Conservation (phyloP, 2,113 vertebrate genomes). For the Poeciliopsis occidentalis region DNA sequence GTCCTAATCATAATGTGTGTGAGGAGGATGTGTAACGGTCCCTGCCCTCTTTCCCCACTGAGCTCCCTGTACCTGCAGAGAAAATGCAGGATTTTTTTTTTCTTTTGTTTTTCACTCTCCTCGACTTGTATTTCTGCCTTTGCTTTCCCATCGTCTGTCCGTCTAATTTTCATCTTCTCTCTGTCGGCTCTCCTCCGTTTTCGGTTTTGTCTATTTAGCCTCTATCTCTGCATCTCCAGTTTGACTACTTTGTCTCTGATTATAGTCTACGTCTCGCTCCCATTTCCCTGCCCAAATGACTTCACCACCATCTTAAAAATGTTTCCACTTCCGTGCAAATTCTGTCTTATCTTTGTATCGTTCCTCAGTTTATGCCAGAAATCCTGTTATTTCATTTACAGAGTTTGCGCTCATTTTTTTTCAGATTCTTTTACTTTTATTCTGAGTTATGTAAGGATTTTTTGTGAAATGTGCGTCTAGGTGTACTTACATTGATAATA, state of each 20-base stretch:
- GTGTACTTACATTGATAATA: too few species aligned
- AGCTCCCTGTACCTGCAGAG: constrained; percentile 55
- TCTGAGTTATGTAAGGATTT: too few species aligned
- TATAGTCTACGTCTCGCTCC: constrained; percentile 9
- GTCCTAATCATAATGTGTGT: constrained; percentile 36
- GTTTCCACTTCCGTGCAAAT: too few species aligned
- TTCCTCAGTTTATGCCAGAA: too few species aligned
- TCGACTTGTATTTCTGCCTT: constrained; percentile 3
- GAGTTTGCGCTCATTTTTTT: too few species aligned
- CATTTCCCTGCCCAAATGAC: too few species aligned
- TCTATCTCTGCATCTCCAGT: constrained; percentile 27
- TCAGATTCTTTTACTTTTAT: too few species aligned
- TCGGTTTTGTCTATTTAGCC: constrained; percentile 18
- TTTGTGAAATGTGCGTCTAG: too few species aligned
- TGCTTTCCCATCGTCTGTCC: not conserved
- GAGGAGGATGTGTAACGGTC: constrained; percentile 41
- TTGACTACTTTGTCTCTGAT: constrained; percentile 26
- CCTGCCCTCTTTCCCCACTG: constrained; percentile 21
- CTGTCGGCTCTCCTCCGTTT: constrained; percentile 15
- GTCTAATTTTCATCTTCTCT: constrained; percentile 11
- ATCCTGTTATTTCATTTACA: too few species aligned
- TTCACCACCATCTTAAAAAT: too few species aligned
- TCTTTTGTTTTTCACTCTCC: constrained; percentile 29
- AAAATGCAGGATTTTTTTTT: constrained; percentile 57
- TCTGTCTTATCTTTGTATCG: too few species aligned